phyloP scores from a whole-genome alignment of 2,797 vertebrate species.

The Picus viridis region DNA sequence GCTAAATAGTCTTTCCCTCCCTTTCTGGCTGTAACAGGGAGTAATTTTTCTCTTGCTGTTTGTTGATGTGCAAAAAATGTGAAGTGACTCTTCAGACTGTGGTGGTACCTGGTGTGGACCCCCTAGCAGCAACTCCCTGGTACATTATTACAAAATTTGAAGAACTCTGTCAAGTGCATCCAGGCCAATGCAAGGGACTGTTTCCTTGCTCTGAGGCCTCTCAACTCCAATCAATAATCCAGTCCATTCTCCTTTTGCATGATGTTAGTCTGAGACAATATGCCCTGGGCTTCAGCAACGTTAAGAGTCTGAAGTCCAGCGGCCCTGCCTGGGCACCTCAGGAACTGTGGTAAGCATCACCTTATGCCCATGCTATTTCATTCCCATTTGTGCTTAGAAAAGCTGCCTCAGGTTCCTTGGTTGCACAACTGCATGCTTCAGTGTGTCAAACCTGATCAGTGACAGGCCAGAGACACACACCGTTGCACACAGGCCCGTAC shows the following conservation, averaged over 20 bases:
- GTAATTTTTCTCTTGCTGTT: not conserved
- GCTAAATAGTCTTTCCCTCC: not conserved
- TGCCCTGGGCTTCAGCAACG: not conserved
- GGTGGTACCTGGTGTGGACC: not conserved
- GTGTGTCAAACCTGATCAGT: not conserved
- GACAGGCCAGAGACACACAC: not conserved
- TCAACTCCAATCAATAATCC: not conserved
- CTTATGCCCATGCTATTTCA: rapidly evolving
- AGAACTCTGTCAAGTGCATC: not conserved
- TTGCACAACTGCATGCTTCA: not conserved
- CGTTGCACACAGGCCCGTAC: not conserved
- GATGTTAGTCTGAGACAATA: rapidly evolving
- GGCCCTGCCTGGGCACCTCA: not conserved
- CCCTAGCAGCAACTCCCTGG: not conserved
- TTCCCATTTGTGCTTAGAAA: not conserved
- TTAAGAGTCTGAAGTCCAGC: not conserved
- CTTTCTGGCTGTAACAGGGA: not conserved
- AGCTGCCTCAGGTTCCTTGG: not conserved
- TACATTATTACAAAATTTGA: not conserved
- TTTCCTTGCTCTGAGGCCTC: not conserved
- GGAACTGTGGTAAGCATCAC: not conserved
- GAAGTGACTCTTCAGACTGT: not conserved
- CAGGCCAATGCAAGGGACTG: rapidly evolving
- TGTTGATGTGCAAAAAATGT: not conserved
- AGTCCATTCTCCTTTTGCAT: not conserved